Percentiles rank a stretch among this genome's conserved stretches.
phyloP scores from a whole-genome alignment of 2,797 vertebrate species.

The Anas acuta region DNA sequence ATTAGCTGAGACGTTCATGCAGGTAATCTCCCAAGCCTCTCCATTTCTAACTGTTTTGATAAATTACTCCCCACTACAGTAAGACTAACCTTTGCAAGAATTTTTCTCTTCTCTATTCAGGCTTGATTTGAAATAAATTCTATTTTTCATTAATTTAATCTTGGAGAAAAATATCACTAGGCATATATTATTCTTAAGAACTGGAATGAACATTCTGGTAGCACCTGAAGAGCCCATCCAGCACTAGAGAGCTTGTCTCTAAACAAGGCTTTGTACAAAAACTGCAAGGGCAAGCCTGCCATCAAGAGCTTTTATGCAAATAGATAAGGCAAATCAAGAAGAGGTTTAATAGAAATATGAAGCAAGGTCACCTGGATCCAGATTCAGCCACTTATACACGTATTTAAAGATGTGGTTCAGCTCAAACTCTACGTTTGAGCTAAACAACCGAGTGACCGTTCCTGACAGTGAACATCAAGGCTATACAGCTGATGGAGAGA shows the following conservation, averaged over 20 bases:
- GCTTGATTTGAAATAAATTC: background rate
- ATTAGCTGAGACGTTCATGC: background rate
- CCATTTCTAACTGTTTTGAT: background rate
- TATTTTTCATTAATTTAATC: background rate
- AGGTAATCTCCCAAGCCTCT: background rate
- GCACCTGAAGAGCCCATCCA: background rate
- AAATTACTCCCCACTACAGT: background rate
- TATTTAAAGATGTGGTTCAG: background rate
- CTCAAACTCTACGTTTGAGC: background rate
- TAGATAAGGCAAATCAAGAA: background rate
- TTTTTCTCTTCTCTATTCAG: background rate
- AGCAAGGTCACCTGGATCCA: background rate
- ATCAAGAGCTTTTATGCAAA: background rate
- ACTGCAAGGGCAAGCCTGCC: background rate
- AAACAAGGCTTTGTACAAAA: background rate
- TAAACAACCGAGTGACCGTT: too few relatives aligned
- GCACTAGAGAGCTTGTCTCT: background rate
- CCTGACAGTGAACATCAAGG: background rate
- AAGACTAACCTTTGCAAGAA: background rate
- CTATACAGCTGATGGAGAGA: background rate
- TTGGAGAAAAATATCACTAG: background rate
- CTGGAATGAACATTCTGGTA: accelerated
- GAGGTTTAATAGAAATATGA: background rate
- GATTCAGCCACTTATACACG: background rate
- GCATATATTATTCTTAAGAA: background rate